Evolutionary conservation across 2,797 vertebrate species (phyloP), one percentile per base, ranked within the genome.

Genomic region (Nyctalus aviator): DNA sequence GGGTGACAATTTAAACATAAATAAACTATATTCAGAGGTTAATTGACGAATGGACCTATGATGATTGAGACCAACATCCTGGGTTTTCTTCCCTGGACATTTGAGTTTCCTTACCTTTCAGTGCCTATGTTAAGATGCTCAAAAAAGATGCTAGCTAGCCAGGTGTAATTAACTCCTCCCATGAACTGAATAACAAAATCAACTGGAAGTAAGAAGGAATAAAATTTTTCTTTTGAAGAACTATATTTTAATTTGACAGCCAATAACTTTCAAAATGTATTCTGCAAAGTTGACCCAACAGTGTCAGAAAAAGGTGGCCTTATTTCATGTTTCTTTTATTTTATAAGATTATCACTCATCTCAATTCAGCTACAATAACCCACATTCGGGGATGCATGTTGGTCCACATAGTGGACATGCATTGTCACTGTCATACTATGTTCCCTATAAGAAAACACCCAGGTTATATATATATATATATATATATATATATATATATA

Each of bases 401-500:
- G 21, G 11, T 0, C 1, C 3, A 0, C 0, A 0, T 3, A 0
- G 12, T 0, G 2, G 7, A 14, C 0, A 9, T 4, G 18, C 8
- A 0, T 1, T 9, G 14, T n/a, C 44, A 4, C 17, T n/a, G 3
- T 35, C 0, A 0, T 5, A 30, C 2, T 1, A 4, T 5, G 37
- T 10, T 44, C 27, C 1, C 1, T 1, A 2, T 10, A 1, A 4
- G 30, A 30, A 62, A 18, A 71, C 0, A 2, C 15, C 15, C 41
- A 4, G 1, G n/a, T 44, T 12, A 21, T 6, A 0, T 4, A n/a
- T n/a, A n/a, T n/a, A n/a, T n/a, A n/a, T n/a, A n/a, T n/a, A n/a
- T n/a, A n/a, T n/a, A n/a, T n/a, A n/a, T n/a, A n/a, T n/a, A n/a
- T n/a, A n/a, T n/a, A n/a, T n/a, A n/a, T n/a, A n/a, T n/a, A n/a